phyloP scores from a whole-genome alignment of 2,797 vertebrate species.

The Poliocrania exsul region DNA sequence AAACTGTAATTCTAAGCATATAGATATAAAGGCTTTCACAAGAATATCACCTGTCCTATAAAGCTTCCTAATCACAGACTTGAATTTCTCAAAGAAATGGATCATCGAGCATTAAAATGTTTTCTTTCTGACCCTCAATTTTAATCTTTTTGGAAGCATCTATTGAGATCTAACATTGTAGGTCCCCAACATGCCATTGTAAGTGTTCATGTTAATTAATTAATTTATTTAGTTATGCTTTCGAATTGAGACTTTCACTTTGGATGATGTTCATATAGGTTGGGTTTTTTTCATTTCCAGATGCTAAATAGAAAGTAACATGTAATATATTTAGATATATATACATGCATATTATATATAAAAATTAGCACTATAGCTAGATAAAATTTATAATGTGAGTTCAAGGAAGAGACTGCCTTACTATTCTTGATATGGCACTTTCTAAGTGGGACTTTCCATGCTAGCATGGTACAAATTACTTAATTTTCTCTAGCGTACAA shows the following conservation, averaged over 20 bases:
- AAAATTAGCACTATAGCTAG: neutral
- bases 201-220: neutral
- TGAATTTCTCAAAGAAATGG: neutral
- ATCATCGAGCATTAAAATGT: neutral
- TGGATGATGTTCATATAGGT: neutral
- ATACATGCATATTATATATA: neutral
- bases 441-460: neutral
- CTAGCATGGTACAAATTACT: neutral
- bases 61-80: neutral
- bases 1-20: neutral
- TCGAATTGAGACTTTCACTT: neutral
- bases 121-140: neutral
- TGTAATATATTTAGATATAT: neutral
- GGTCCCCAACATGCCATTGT: neutral
- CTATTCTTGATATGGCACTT: neutral
- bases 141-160: neutral
- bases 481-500: neutral
- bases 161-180: neutral
- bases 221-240: neutral
- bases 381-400: neutral
- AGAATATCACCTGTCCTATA: neutral
- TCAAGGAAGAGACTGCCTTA: neutral
- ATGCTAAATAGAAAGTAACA: neutral
- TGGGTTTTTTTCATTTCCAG: neutral
- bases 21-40: neutral